phyloP scores from a whole-genome alignment of 2,888 invertebrate genomes.

The Drosophila seclusa region DNA sequence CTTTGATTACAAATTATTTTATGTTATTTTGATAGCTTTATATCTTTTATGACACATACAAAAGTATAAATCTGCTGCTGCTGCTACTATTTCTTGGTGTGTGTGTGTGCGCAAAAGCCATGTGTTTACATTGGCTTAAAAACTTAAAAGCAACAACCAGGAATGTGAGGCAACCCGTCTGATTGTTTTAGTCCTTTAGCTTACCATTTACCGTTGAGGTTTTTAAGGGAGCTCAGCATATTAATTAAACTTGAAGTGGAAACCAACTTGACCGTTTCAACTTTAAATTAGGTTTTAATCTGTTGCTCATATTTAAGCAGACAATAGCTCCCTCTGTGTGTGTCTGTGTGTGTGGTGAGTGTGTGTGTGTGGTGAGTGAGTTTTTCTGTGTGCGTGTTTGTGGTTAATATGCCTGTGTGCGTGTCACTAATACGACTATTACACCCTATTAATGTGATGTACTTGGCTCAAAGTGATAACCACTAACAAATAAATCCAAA shows the following conservation, averaged over 20 bases:
- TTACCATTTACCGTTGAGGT: conserved; percentile 26
- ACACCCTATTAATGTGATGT: not conserved
- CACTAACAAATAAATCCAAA: not conserved
- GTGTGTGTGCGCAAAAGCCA: conserved; percentile 27
- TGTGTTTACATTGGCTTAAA: conserved; percentile 36
- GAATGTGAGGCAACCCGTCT: conserved; percentile 8
- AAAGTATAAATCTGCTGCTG: conserved; percentile 22
- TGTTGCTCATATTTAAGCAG: conserved; percentile 74
- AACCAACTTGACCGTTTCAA: conserved; percentile 58
- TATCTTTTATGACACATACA: conserved; percentile 27
- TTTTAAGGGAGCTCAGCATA: conserved; percentile 71
- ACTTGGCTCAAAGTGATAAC: not conserved
- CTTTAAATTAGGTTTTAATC: conserved; percentile 78
- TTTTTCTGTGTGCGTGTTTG: not conserved
- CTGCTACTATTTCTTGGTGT: conserved; percentile 14
- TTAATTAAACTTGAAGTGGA: conserved; percentile 76
- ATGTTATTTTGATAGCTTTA: conserved; percentile 22
- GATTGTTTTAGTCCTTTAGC: conserved; percentile 58
- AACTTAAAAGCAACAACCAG: conserved; percentile 17
- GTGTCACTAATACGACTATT: not conserved
- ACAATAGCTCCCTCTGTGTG: conserved; percentile 14
- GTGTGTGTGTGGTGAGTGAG: not conserved
- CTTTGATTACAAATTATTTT: conserved; percentile 1
- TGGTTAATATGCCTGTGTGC: not conserved
- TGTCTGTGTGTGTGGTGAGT: conserved; percentile 6